Percentiles rank a stretch among this genome's conserved stretches.
phyloP scores from a whole-genome alignment of 2,797 vertebrate species.

The Australoheros facetus region DNA sequence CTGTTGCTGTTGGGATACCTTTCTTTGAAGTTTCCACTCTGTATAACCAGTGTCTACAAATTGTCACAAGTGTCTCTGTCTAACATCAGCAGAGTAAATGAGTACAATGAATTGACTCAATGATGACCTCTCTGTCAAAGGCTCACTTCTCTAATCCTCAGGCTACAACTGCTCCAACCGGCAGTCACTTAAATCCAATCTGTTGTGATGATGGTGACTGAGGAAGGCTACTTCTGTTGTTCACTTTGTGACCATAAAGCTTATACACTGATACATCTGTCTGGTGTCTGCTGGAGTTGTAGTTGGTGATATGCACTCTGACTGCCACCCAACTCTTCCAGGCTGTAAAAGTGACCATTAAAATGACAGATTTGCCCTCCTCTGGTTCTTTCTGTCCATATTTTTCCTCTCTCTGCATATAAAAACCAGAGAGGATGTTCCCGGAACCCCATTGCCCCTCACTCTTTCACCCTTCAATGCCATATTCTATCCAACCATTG shows the following conservation, averaged over 20 bases:
- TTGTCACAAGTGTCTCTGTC: not conserved
- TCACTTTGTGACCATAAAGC: slow-evolving; percentile 50
- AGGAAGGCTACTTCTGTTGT: slow-evolving; percentile 61
- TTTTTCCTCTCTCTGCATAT: slow-evolving; percentile 20
- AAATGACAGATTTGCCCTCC: slow-evolving; percentile 66
- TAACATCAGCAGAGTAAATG: not conserved
- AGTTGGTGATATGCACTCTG: slow-evolving; percentile 46
- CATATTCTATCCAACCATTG: slow-evolving; percentile 6
- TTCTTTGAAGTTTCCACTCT: not conserved
- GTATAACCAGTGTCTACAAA: not conserved
- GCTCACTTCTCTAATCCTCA: slow-evolving; percentile 10
- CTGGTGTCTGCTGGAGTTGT: slow-evolving; percentile 36
- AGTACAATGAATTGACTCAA: slow-evolving; percentile 18
- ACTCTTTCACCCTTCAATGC: slow-evolving; percentile 27
- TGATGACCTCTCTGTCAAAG: slow-evolving; percentile 16
- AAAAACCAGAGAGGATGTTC: slow-evolving; percentile 39
- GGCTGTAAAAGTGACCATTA: slow-evolving; percentile 76
- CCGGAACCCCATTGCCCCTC: slow-evolving; percentile 17
- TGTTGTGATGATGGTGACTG: slow-evolving; percentile 3
- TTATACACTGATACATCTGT: slow-evolving; percentile 58
- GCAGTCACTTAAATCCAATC: slow-evolving; percentile 27
- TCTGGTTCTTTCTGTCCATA: slow-evolving; percentile 14
- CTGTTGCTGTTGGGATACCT: not conserved
- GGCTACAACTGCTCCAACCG: slow-evolving; percentile 26
- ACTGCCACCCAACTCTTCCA: slow-evolving; percentile 54